Base-by-base conservation (phyloP, 2,888 invertebrate genomes). In the Orgyia antiqua region DNA sequence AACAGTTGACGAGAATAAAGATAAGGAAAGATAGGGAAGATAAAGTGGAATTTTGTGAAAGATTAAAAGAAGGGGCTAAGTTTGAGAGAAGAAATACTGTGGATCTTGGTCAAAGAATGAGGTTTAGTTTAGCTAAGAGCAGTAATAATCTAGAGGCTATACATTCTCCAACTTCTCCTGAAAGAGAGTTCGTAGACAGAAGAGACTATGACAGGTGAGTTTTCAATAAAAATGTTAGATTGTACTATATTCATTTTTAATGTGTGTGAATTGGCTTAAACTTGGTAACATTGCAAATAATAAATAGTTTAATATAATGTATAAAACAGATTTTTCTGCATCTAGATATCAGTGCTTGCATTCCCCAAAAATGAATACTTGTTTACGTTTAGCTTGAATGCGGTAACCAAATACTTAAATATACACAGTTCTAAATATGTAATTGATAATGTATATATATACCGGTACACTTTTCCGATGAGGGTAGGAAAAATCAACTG, bases 31-130 rank as follows among this genome's bases (percentile, higher is more conserved):
- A 74, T 8, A 46, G 37, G 11, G 60, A 63, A 1, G 66, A 68
- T 0, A 72, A 61, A 8, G 25, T 41, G 5, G 68, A 67, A 0
- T 57, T 58, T 0, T 67, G 62, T 19, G 73, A 68, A 17, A 60
- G 68, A 23, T 31, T 71, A 33, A 70, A 42, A 27, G 76, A 74
- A 0, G 15, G 62, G 19, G 78, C 74, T 0, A 80, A 78, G 32
- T 86, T 87, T 20, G 87, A 87, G 31, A 66, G 87, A 13, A 59
- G 87, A 11, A 87, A 87, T 15, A 87, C 87, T 0, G 87, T 87
- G 0, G 87, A 87, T 26, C 40, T 87, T 7, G 86, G 83, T 0
- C 87, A 87, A 36, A 65, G 87, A 18, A 70, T 82, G 66, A 60
- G 83, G 33, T 84, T 84, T 15, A 71, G 73, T 1, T 28, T 84